phyloP scores from a whole-genome alignment of 2,888 invertebrate genomes.

The Drosophila anomalata region DNA sequence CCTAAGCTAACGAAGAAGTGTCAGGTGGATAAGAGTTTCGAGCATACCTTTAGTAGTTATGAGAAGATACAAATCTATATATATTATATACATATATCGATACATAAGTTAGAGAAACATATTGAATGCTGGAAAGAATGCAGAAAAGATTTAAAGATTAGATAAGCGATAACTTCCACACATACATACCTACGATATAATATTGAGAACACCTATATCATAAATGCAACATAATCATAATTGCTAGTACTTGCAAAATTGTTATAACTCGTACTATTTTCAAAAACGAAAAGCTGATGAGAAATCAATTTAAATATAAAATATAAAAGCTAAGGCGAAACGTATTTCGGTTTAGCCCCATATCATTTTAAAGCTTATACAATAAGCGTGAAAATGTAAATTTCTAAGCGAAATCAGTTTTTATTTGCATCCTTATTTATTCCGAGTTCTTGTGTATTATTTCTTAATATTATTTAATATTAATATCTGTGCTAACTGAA shows the following conservation, averaged over 20 bases:
- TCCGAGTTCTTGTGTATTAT: constrained; percentile 61
- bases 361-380: constrained; percentile 43
- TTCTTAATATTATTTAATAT: constrained; percentile 58
- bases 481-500: constrained; percentile 68
- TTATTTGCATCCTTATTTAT: constrained; percentile 51
- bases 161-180: constrained; percentile 54
- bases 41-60: constrained; percentile 64
- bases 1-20: constrained; percentile 44
- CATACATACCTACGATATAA: constrained; percentile 44
- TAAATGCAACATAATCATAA: constrained; percentile 56
- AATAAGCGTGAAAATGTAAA: constrained; percentile 42
- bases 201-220: constrained; percentile 40
- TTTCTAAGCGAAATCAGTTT: constrained; percentile 33
- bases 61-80: constrained; percentile 53
- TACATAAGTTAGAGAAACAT: constrained; percentile 59
- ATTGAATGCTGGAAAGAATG: constrained; percentile 73
- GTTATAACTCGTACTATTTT: constrained; percentile 59
- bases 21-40: constrained; percentile 19
- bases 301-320: constrained; percentile 28
- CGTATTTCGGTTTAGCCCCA: constrained; percentile 7
- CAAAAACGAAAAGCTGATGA: constrained; percentile 27
- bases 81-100: constrained; percentile 46
- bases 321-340: not conserved
- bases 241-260: constrained; percentile 57
- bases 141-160: constrained; percentile 63